A percentile compares a stretch with the other conserved stretches of the same genome.
Conservation (phyloP, 2,888 invertebrate species). For the Thera obeliscata region DNA sequence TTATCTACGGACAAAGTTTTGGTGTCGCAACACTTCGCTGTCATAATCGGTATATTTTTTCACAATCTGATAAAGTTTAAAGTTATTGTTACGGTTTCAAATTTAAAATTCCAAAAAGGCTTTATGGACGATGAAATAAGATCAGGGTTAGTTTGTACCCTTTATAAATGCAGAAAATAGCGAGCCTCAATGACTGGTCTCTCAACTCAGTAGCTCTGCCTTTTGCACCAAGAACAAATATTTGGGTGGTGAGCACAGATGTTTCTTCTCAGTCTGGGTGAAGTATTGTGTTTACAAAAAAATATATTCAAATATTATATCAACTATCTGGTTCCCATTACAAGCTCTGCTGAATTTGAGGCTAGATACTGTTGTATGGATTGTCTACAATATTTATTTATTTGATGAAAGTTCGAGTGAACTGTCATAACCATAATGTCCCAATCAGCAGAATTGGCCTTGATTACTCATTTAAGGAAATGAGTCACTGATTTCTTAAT, state of each 20-base stretch:
- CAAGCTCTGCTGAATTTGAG: too few species aligned
- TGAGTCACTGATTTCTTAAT: slow-evolving; percentile 49
- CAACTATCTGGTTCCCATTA: too few species aligned
- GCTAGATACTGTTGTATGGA: too few species aligned
- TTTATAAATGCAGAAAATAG: slow-evolving; percentile 46
- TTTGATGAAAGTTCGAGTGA: slow-evolving; percentile 46
- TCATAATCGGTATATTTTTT: slow-evolving; percentile 57
- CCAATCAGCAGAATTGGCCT: slow-evolving; percentile 51
- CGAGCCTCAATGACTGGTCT: slow-evolving; percentile 29
- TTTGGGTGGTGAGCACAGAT: too few species aligned
- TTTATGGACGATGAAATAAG: slow-evolving; percentile 10
- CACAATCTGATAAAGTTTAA: slow-evolving; percentile 53
- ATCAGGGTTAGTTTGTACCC: slow-evolving; percentile 43
- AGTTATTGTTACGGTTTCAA: slow-evolving; percentile 27
- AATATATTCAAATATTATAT: too few species aligned
- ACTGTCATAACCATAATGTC: slow-evolving; percentile 47
- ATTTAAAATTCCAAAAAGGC: slow-evolving; percentile 12
- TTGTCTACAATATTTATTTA: too few species aligned
- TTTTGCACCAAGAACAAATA: too few species aligned
- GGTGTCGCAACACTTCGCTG: slow-evolving; percentile 66
- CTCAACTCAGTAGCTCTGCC: too few species aligned
- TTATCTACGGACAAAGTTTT: slow-evolving; percentile 60
- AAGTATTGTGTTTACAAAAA: too few species aligned
- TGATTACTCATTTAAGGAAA: slow-evolving; percentile 56
- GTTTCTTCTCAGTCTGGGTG: too few species aligned